These are phyloP conservation scores for Apodemus speciosus DNA, from an alignment of 2,113 vertebrate genomes.

Conservation along the genomic window DNA sequence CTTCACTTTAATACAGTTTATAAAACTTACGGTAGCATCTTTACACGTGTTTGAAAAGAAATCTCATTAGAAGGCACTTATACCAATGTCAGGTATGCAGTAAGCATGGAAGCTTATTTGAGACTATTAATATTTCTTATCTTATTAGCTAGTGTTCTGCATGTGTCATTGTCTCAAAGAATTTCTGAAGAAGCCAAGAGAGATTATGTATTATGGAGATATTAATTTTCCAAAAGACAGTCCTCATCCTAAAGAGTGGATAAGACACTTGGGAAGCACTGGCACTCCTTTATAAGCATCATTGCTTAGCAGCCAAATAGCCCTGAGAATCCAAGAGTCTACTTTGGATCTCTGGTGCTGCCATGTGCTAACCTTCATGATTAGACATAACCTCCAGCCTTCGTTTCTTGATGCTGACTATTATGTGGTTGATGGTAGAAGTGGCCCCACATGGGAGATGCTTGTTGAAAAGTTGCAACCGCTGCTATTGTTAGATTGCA, in stretches of 20 bases:
- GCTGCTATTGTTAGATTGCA: constrained; percentile 27
- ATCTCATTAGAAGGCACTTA: neutral
- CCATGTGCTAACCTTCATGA: neutral
- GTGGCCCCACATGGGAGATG: neutral
- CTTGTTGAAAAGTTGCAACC: neutral
- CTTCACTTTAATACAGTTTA: constrained; percentile 26
- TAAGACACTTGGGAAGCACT: neutral
- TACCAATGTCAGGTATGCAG: neutral
- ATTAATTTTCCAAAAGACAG: neutral
- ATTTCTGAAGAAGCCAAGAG: neutral
- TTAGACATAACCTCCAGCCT: neutral
- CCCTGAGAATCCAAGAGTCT: neutral
- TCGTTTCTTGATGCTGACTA: constrained; percentile 5
- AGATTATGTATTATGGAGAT: neutral
- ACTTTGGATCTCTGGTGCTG: neutral
- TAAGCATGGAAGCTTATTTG: neutral
- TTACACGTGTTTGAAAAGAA: neutral
- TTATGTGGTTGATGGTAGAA: neutral
- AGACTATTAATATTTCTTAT: neutral
- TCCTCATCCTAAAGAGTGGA: neutral
- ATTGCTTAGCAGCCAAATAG: neutral
- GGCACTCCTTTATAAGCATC: neutral
- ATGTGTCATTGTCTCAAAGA: neutral
- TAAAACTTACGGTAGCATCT: neutral
- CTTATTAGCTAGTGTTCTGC: neutral